A percentile compares a stretch with the other conserved stretches of the same genome.
phyloP scores from a whole-genome alignment of 2,113 vertebrate species.

The Nothocercus julius region DNA sequence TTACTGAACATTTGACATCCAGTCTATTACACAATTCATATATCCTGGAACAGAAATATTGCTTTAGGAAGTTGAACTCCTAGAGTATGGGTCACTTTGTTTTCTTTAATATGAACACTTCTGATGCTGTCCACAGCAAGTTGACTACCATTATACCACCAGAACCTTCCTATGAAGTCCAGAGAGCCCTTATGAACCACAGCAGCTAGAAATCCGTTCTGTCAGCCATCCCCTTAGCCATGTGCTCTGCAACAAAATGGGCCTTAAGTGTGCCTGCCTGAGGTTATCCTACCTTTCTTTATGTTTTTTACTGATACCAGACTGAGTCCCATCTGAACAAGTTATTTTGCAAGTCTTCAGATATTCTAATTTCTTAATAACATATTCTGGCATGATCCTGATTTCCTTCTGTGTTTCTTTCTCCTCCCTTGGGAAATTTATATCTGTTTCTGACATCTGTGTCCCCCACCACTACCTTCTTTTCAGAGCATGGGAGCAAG shows the following conservation, averaged over 20 bases:
- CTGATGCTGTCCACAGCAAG: not conserved
- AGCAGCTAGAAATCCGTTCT: not conserved
- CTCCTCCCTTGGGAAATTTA: constrained; percentile 50
- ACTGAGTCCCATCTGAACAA: not conserved
- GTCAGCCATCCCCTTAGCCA: not conserved
- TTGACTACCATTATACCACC: not conserved
- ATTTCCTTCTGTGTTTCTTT: constrained; percentile 45
- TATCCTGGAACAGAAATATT: not conserved
- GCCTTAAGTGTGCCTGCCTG: not conserved
- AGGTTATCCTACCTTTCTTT: not conserved
- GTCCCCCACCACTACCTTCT: constrained; percentile 12
- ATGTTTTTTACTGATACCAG: constrained; percentile 6
- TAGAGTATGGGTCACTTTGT: not conserved
- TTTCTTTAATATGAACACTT: not conserved
- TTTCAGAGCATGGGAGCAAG: constrained; percentile 26
- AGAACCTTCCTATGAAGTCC: not conserved
- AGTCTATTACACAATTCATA: constrained; percentile 3
- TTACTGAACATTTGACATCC: constrained; percentile 41
- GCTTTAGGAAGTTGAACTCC: not conserved
- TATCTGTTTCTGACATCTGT: constrained; percentile 50
- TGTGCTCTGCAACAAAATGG: not conserved
- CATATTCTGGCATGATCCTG: not conserved
- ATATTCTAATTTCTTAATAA: constrained; percentile 63
- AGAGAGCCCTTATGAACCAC: not conserved
- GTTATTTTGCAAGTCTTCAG: constrained; percentile 33